Percentiles rank a stretch among this genome's conserved stretches.
These are phyloP conservation scores for Thomomys bottae DNA, from an alignment of 2,113 vertebrate species.

Conservation along the genomic window DNA sequence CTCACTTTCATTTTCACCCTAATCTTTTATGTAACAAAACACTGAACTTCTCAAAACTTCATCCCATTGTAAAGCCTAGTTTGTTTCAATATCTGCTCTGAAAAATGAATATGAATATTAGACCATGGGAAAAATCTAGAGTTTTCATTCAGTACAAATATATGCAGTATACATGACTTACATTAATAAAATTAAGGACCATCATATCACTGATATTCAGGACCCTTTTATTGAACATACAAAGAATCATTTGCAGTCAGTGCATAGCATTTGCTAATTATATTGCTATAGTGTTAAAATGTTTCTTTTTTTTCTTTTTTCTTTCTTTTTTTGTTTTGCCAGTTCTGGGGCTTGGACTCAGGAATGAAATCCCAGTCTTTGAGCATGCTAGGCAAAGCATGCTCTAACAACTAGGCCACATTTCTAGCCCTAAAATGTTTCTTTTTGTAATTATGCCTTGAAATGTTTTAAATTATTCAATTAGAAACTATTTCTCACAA, in stretches of 20 bases:
- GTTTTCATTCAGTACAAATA: background rate
- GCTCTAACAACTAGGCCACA: no score
- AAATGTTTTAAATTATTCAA: background rate
- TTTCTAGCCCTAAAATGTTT: background rate
- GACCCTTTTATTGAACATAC: background rate
- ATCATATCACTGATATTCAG: background rate
- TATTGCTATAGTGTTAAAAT: background rate
- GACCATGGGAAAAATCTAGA: background rate
- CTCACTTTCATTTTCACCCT: background rate
- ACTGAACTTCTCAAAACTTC: background rate
- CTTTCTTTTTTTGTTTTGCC: background rate
- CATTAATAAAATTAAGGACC: background rate
- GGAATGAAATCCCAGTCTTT: no score
- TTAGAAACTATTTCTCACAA: background rate
- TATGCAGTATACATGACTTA: background rate
- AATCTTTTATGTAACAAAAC: background rate
- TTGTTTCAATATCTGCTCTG: background rate
- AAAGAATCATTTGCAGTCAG: background rate
- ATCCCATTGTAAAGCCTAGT: background rate
- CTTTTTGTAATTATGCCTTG: background rate
- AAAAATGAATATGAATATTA: background rate
- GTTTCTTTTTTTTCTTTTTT: constrained; percentile 28
- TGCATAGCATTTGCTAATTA: background rate
- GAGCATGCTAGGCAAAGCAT: no score
- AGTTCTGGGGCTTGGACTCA: no score